Evolutionary conservation across 2,113 vertebrate species (phyloP).

Genomic region (Potamarius usumacintae): DNA sequence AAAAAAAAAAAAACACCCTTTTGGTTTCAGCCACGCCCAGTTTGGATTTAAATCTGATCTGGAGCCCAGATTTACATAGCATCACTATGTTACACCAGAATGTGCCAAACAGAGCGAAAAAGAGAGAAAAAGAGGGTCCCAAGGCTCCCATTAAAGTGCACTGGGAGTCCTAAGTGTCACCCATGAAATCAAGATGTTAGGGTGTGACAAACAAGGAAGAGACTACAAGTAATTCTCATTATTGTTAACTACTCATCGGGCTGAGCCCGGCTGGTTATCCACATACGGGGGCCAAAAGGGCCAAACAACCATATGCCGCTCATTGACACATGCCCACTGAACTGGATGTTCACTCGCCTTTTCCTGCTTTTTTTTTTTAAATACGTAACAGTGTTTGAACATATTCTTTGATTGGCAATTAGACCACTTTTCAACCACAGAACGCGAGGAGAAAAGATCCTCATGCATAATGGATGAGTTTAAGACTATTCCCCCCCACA

Average conservation of each 20-base stretch:
- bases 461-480: constrained; percentile 48
- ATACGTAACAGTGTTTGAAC: constrained; percentile 38
- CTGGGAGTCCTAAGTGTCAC: constrained; percentile 80
- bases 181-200: constrained; percentile 85
- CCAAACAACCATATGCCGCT: constrained; percentile 34
- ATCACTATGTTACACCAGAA: background rate
- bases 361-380: constrained; percentile 14
- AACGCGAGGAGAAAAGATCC: constrained; percentile 42
- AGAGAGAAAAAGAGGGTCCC: constrained; percentile 56
- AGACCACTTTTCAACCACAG: constrained; percentile 40
- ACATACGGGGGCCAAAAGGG: constrained; percentile 39
- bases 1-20: background rate
- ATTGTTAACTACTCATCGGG: constrained; percentile 75
- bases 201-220: constrained; percentile 81
- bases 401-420: constrained; percentile 47
- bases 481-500: constrained; percentile 41
- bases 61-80: background rate
- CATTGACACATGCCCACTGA: constrained; percentile 36
- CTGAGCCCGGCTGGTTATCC: constrained; percentile 56
- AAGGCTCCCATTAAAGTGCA: constrained; percentile 71
- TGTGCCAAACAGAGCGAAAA: constrained; percentile 13
- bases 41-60: constrained; percentile 11
- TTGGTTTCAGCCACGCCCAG: background rate
- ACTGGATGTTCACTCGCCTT: constrained; percentile 34
- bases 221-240: constrained; percentile 78